Evolutionary conservation across 2,888 invertebrate species (phyloP).

Genomic region (Amphipyra tragopoginis): DNA sequence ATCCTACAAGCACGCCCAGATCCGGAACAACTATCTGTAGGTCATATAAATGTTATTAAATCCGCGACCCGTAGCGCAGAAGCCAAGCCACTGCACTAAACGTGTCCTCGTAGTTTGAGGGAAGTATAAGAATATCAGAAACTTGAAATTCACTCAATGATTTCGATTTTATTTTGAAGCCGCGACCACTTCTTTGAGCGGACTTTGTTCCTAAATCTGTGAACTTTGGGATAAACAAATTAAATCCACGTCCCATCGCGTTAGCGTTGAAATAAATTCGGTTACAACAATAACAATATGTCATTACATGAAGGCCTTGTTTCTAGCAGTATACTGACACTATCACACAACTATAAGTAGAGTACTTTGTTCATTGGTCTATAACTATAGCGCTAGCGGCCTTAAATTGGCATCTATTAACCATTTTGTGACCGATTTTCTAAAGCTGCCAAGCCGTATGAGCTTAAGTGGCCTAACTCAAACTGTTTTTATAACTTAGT

Average conservation of each 20-base stretch:
- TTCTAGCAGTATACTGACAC: slow-evolving; percentile 64
- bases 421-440: slow-evolving; percentile 2
- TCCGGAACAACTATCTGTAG: too few relatives aligned
- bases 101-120: too few relatives aligned
- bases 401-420: background rate
- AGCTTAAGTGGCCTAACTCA: background rate
- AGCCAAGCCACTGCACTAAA: too few relatives aligned
- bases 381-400: slow-evolving; percentile 25
- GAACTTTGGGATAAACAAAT: background rate
- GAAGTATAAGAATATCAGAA: too few relatives aligned
- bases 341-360: slow-evolving; percentile 49
- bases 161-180: too few relatives aligned
- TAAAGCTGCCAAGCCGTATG: background rate
- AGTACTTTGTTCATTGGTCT: slow-evolving; percentile 29
- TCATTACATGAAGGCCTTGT: slow-evolving; percentile 70
- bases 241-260: slow-evolving; percentile 20
- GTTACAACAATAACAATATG: slow-evolving; percentile 56
- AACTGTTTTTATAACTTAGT: background rate
- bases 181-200: too few relatives aligned
- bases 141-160: too few relatives aligned
- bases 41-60: too few relatives aligned
- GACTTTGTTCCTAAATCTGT: too few relatives aligned
- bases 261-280: slow-evolving; percentile 30
- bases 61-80: too few relatives aligned
- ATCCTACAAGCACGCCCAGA: too few relatives aligned